Evolutionary conservation across 2,113 vertebrate species (phyloP), one percentile per base, ranked within the genome.

Genomic region (Spilogale gracilis): DNA sequence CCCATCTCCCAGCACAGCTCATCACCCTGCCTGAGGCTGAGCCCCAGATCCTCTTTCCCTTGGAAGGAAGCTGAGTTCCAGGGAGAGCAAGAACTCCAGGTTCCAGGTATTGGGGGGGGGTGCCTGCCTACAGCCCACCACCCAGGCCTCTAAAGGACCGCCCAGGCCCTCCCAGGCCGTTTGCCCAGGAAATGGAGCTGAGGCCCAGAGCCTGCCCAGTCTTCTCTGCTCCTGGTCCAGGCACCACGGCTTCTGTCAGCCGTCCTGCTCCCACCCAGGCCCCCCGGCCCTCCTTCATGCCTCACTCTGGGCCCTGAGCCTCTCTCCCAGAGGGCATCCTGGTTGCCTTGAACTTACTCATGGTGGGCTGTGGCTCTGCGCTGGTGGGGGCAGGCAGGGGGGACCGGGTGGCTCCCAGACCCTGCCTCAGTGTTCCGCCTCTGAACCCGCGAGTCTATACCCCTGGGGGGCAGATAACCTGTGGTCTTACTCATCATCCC

Each of bases 101-200:
- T 20, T 60, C 69, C 92, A 69, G 74, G 71, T 79, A 67, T 1
- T 52, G n/a, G 61, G 38, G 52, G 20, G 45, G 58, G 23, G 43
- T 0, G 9, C 20, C 0, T 20, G 30, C 20, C 16, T 17, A 45
- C 16, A 8, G 27, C 45, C 45, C 16, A 0, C 52, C 86, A 30
- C 18, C 20, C 20, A 12, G 5, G 7, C 63, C 74, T 82, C 58
- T 93, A 69, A 97, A 95, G 95, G 52, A 0, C 48, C 48, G 30
- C n/a, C 16, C 54, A 9, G 20, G 43, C 27, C 14, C 61, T 85
- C 78, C 45, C 48, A 56, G 23, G 25, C 91, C 86, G 7, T 95
- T 89, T 94, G 95, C 69, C 78, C 79, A 78, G 43, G 79, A 58
- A 71, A 79, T 89, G 80, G 95, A 96, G 89, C 65, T 4, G 76